These are phyloP conservation scores for Conus betulinus DNA, from an alignment of 1,140 invertebrate genomes.

Conservation along the genomic window DNA sequence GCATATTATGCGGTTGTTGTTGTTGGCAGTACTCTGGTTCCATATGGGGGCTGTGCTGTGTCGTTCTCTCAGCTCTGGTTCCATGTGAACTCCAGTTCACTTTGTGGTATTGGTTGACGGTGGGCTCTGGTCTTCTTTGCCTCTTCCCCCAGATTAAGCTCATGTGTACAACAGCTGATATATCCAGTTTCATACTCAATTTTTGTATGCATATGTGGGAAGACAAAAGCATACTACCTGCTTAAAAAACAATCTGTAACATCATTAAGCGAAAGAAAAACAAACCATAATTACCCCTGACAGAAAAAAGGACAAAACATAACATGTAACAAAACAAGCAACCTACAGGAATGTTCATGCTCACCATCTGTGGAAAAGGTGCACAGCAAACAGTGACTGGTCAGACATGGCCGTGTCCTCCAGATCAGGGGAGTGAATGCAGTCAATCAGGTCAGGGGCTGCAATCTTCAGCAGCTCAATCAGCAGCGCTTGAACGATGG, in stretches of 20 bases:
- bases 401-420: constrained; percentile 52
- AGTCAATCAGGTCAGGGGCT: constrained; percentile 53
- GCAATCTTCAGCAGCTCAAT: constrained; percentile 58
- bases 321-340: background rate
- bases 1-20: too few species aligned
- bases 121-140: too few species aligned
- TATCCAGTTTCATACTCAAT: too few species aligned
- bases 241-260: too few species aligned
- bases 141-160: too few species aligned
- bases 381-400: constrained; percentile 58
- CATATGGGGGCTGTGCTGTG: too few species aligned
- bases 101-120: too few species aligned
- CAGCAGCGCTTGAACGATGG: constrained; percentile 57
- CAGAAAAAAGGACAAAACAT: background rate
- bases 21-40: too few species aligned
- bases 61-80: too few species aligned
- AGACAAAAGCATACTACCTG: too few species aligned
- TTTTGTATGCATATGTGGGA: background rate
- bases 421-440: constrained; percentile 53
- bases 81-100: too few species aligned
- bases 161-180: too few species aligned
- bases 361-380: constrained; percentile 66
- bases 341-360: background rate
- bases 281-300: background rate
- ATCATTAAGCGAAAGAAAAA: background rate